Evolutionary conservation across 2,888 invertebrate species (phyloP).

Genomic region (Drosophila maculinotata): DNA sequence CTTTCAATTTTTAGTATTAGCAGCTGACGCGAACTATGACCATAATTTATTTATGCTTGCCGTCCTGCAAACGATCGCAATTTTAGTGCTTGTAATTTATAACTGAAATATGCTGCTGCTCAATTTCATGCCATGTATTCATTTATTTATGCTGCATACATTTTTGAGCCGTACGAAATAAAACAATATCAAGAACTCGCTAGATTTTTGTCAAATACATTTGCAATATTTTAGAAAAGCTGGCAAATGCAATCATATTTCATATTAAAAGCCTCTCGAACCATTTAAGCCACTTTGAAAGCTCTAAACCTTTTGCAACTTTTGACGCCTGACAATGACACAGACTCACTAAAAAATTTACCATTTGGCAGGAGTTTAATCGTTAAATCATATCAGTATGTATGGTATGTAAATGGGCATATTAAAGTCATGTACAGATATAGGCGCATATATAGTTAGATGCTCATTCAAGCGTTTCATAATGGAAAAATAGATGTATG

Average conservation of each 20-base stretch:
- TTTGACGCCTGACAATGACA: conserved; percentile 36
- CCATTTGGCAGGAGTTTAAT: conserved; percentile 45
- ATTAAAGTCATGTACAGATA: conserved; percentile 35
- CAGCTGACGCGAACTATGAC: conserved; percentile 17
- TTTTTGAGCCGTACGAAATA: conserved; percentile 5
- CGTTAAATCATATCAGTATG: conserved; percentile 24
- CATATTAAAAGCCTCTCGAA: conserved; percentile 36
- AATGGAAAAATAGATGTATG: conserved; percentile 53
- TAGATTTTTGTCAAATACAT: not conserved
- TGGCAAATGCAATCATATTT: conserved; percentile 23
- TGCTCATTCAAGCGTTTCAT: conserved; percentile 77
- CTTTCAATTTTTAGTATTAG: conserved; percentile 45
- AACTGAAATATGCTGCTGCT: conserved; percentile 20
- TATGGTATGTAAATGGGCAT: conserved; percentile 37
- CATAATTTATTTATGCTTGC: conserved; percentile 49
- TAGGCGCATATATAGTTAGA: conserved; percentile 34
- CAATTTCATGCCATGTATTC: conserved; percentile 26
- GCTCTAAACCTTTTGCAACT: conserved; percentile 15
- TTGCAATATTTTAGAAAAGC: conserved; percentile 4
- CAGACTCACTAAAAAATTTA: conserved; percentile 27
- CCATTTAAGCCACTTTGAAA: conserved; percentile 27
- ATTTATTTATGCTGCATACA: conserved; percentile 24
- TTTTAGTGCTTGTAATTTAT: conserved; percentile 32
- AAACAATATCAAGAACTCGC: conserved; percentile 7
- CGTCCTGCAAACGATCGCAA: conserved; percentile 21